Base-by-base conservation (phyloP, 2,888 invertebrate genomes). In the Leptodirus hochenwartii region DNA sequence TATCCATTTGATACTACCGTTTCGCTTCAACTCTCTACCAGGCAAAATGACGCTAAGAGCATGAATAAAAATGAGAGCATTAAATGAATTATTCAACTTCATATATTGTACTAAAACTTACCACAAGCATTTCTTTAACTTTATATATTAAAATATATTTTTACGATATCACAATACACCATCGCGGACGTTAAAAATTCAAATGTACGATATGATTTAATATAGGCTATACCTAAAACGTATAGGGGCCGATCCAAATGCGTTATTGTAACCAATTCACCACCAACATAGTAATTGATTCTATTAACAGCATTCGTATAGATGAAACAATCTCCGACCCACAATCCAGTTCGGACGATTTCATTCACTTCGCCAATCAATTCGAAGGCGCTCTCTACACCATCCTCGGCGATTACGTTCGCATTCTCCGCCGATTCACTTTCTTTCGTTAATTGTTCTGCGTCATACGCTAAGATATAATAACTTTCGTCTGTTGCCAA, bases 271-370 rank as follows among this genome's bases (percentile, higher is more conserved):
- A 99, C 96, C 37, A 98, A 81, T 62, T 99, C 98, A 11, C 98
- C 98, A 15, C 98, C 98, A 11, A 99, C 98, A 50, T 93, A 98
- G 54, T 99, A 99, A 56, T 96, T 96, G 39, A 99, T 79, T 35
- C 96, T 69, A 58, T 98, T 96, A 2, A 93, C 79, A 16, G 84
- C 77, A 56, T 98, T 98, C 1, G 98, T 98, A 60, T 98, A 99
- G 43, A 99, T 95, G 56, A 99, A 98, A 52, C 98, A 99, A 55
- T 98, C 98, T 4, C 98, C 95, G 8, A 96, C 87, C 95, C 95
- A 96, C 9, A 90, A 55, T 4, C 93, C 95, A 0, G 95, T 95
- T 51, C 84, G 82, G 2, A 96, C 91, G 12, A 72, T 66, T 56
- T 96, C 96, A 41, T 72, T 81, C 31, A 91, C 51, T 47, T 45